Base-by-base conservation (phyloP, 2,113 vertebrate species). In the Cololabis saira region DNA sequence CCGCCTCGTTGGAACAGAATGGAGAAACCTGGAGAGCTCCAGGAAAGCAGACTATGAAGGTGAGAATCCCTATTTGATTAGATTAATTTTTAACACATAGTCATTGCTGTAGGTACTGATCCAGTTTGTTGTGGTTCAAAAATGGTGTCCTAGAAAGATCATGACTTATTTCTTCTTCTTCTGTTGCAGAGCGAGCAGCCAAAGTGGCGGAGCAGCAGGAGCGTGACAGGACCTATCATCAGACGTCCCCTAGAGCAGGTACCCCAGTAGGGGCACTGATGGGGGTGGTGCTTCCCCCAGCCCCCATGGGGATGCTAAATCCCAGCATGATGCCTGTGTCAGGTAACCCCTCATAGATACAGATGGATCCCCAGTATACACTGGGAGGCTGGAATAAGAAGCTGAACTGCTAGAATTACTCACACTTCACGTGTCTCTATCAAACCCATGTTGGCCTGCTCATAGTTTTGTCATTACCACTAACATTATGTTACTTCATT, bases 141-240 rank as follows among this genome's bases (percentile, higher is more conserved):
- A 37, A 37, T 11, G 5, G 33, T 37, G 22, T 27, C 33, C 12
- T 10, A 68, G 33, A 37, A 48, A 10, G 30, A 45, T 41, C 19
- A 37, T 8, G 44, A 9, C 15, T 2, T 43, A 0, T 12, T 55
- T 45, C 0, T 68, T 17, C 61, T 49, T 40, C 15, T 27, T 64
- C 24, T 48, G 12, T 95, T 94, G 84, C 93, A 99, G 98, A 99
- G 92, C 95, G 98, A 90, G 98, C 98, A 94, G 98, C 97, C 87
- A 99, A 99, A 92, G 96, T 98, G 90, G 98, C 96, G 70, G 98
- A 99, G 93, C 97, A 98, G 92, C 98, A 99, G 95, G 98, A 99
- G 91, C 95, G 97, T 80, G 98, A 99, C 74, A 94, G 98, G 90
- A 94, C 94, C 86, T 96, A 97, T 66, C 94, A 95, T 93, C 91